Base-by-base conservation (phyloP, 1,140 invertebrate genomes). In the Drosophila parvula region DNA sequence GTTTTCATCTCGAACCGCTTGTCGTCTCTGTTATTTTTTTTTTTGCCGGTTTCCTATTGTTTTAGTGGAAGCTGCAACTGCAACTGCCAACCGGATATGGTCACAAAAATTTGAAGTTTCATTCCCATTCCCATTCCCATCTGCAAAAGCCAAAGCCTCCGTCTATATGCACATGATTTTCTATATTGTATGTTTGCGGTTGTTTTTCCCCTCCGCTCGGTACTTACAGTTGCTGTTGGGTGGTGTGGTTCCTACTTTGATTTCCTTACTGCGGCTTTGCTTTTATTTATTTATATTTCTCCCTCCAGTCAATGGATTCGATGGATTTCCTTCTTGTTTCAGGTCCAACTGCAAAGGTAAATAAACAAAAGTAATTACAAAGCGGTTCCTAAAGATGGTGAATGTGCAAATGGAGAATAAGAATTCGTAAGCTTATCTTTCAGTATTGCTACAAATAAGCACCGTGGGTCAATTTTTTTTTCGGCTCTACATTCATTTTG, bases 61-160 rank as follows among this genome's bases (percentile, higher is more conserved):
- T 71, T 36, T 58, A 38, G 32, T 71, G 67, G 69, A 71, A 41
- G 69, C 69, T 73, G 69, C 69, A 71, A 59, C 43, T 71, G 65
- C 68, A 59, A 57, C 50, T 70, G 61, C 8, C 50, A 70, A 70
- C 68, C 68, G 68, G 68, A 71, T 71, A 70, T 68, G 68, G 65
- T 58, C 50, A 57, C 65, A 71, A 58, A 71, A 71, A 59, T 73
- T 70, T 59, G 43, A 71, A 73, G 48, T 59, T 43, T 59, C 69
- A 73, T 73, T 71, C 53, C 69, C 69, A 71, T 71, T 40, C 61
- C 43, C 64, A 60, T 61, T 55, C 51, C 51, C 51, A 57, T 57
- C 36, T 43, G 36, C 48, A 28, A 61, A 55, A 27, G 32, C 59
- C 32, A 28, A 61, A 40, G 48, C 48, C 43, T 47, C 22, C 14